Evolutionary conservation across 2,888 invertebrate species (phyloP), one percentile per base, ranked within the genome.

Genomic region (Acronicta leporina): DNA sequence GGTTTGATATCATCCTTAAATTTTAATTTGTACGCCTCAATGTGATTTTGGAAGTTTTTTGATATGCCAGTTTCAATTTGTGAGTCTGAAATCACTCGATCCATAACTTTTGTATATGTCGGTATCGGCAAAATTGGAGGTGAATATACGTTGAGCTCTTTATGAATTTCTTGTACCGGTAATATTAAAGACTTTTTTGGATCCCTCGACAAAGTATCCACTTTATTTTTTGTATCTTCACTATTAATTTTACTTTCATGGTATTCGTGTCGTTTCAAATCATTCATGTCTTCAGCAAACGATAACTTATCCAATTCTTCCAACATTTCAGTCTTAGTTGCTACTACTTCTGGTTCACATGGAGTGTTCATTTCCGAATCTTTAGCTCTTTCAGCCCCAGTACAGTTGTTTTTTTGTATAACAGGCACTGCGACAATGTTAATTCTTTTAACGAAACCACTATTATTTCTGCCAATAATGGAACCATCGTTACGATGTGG

Each of bases 51-150:
- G 35, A 10, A 7, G 20, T 40, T 33, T n/a, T 46, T 47, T 2
- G 41, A n/a, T 25, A 13, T 15, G 8, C 10, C 2, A 14, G 41
- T 48, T 48, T 20, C 6, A 35, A 5, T 30, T 35, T 58, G 25
- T 38, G 50, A 14, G 1, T 65, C 61, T 11, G 57, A 53, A 15
- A 9, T 35, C 8, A 25, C 45, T 7, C n/a, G 13, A 13, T 44
- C 20, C 27, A 82, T 56, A 5, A 83, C 35, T 30, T 80, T 80
- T 47, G 83, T 68, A 54, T 79, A 89, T 1, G 87, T 83, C 2
- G 87, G 86, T 73, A 91, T 91, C 0, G 91, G 90, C 42, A 90
- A 79, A 58, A 91, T 87, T 1, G 91, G 85, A 2, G 89, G 81
- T 0, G 91, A 91, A 72, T 92, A 91, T 15, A 77, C 81, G 16